phyloP scores from a whole-genome alignment of 2,797 vertebrate genomes.

The Parauchenoglanis punctatus region DNA sequence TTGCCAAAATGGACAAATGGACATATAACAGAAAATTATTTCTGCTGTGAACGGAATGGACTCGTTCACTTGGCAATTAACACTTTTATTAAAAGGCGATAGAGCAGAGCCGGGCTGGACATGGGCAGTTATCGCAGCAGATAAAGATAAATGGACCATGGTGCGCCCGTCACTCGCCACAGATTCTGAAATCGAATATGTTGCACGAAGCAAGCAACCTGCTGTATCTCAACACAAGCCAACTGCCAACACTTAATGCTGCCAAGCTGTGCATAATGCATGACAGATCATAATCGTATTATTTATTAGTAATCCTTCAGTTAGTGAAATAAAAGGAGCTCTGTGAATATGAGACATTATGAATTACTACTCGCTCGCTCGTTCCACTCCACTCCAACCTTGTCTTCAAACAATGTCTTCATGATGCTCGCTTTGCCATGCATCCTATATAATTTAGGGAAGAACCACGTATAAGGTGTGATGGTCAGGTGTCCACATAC shows the following conservation, averaged over 20 bases:
- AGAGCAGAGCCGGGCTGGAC: constrained; percentile 31
- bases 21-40: constrained; percentile 28
- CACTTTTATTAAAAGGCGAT: constrained; percentile 38
- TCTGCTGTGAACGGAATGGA: constrained; percentile 14
- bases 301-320: constrained; percentile 1
- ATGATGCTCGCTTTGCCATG: not conserved
- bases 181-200: constrained; percentile 20
- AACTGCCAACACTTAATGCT: not conserved
- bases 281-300: not conserved
- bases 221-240: constrained; percentile 14
- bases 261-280: constrained; percentile 21
- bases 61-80: constrained; percentile 24
- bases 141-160: constrained; percentile 21
- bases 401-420: not conserved
- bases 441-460: not conserved
- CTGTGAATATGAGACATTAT: not conserved
- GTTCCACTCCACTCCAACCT: not conserved
- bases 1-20: constrained; percentile 45
- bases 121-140: constrained; percentile 11
- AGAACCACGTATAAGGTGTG: no score
- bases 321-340: not conserved
- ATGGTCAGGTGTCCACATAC: not conserved
- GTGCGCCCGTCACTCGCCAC: not conserved
- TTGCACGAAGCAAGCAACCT: not conserved
- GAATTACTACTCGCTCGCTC: no score